phyloP scores from a whole-genome alignment of 2,888 invertebrate genomes.

The Pseudanteris insignis region DNA sequence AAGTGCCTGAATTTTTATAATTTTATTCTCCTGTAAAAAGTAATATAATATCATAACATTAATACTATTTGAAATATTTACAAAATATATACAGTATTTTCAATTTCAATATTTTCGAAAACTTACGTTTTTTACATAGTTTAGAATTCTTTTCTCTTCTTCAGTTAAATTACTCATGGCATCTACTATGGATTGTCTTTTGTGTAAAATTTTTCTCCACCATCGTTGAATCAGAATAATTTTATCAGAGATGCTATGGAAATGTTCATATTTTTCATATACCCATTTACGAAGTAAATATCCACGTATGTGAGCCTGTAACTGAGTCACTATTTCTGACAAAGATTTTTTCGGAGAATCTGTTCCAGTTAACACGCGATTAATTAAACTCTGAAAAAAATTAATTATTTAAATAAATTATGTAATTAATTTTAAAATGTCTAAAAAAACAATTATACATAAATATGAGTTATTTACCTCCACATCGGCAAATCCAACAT shows the following conservation, averaged over 20 bases:
- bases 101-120: background rate
- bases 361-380: conserved; percentile 67
- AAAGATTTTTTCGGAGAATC: conserved; percentile 47
- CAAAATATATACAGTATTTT: background rate
- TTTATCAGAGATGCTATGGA: conserved; percentile 65
- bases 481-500: conserved; percentile 57
- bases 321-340: conserved; percentile 64
- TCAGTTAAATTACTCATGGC: conserved; percentile 2
- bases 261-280: conserved; percentile 65
- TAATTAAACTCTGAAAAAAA: conserved; percentile 66
- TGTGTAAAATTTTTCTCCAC: conserved; percentile 71
- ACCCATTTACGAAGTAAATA: conserved; percentile 69
- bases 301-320: conserved; percentile 73
- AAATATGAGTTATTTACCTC: conserved; percentile 50
- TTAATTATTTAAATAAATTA: too few relatives aligned
- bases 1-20: conserved; percentile 74
- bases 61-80: background rate
- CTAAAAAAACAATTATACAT: background rate
- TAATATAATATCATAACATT: background rate
- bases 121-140: conserved; percentile 23
- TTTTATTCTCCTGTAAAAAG: conserved; percentile 68
- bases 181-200: conserved; percentile 60
- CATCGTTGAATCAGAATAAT: conserved; percentile 72
- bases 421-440: background rate
- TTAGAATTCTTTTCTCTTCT: conserved; percentile 3